phyloP scores from a whole-genome alignment of 2,888 invertebrate genomes.

The Limulus polyphemus region DNA sequence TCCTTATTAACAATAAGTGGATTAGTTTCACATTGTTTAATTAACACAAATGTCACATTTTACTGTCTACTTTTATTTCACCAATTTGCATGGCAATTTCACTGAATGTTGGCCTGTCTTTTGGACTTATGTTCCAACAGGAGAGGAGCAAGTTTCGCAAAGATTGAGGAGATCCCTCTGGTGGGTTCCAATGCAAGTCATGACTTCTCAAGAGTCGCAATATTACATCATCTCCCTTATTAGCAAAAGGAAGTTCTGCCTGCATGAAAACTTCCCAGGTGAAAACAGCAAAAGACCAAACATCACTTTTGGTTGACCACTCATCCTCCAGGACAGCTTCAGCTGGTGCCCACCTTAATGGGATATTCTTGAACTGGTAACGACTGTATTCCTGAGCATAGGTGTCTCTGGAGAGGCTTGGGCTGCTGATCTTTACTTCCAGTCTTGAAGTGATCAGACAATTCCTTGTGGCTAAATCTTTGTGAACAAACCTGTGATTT shows the following conservation, averaged over 20 bases:
- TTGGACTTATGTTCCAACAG: conserved; percentile 35
- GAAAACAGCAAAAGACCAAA: conserved; percentile 77
- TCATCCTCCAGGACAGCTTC: conserved; percentile 84
- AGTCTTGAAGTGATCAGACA: conserved; percentile 69
- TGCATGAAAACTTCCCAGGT: conserved; percentile 79
- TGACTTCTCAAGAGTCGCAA: conserved; percentile 25
- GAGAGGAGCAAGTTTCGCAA: conserved; percentile 31
- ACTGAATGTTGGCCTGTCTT: conserved; percentile 37
- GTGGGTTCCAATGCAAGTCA: conserved; percentile 25
- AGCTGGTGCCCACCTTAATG: conserved; percentile 72
- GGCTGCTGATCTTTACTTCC: conserved; percentile 66
- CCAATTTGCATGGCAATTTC: conserved; percentile 34
- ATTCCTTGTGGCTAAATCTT: conserved; percentile 82
- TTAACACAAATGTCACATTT: too few relatives aligned
- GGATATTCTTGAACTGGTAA: conserved; percentile 66
- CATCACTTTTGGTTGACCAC: conserved; percentile 82
- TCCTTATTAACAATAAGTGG: too few relatives aligned
- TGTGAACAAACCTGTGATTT: conserved; percentile 64
- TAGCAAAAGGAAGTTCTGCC: conserved; percentile 61
- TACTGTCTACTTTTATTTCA: conserved; percentile 27
- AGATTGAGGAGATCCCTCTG: conserved; percentile 33
- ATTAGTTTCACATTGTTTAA: too few relatives aligned
- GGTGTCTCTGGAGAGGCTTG: conserved; percentile 61
- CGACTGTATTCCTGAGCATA: conserved; percentile 82
- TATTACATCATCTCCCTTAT: conserved; percentile 62